These are phyloP conservation scores for Microcebus ravelobensis DNA, from an alignment of 2,113 vertebrate genomes.

Conservation along the genomic window DNA sequence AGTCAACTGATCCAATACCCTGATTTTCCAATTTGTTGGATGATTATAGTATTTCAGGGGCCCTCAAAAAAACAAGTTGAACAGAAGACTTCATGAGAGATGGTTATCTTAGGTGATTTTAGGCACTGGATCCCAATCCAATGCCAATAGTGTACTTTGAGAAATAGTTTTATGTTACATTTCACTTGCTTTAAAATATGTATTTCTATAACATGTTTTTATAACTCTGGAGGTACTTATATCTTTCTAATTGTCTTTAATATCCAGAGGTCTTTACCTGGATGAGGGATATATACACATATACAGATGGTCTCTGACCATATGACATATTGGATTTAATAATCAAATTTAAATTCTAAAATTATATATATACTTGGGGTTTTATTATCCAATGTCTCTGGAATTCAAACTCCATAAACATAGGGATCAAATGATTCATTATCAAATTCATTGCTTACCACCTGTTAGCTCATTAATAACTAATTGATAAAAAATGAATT, in stretches of 20 bases:
- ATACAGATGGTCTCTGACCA: neutral
- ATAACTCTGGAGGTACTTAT: neutral
- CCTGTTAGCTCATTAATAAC: neutral
- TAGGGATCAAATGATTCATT: neutral
- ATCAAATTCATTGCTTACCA: neutral
- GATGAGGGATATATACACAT: neutral
- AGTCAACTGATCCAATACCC: neutral
- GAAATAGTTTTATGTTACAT: neutral
- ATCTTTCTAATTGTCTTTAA: neutral
- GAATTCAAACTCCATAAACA: neutral
- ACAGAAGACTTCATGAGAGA: neutral
- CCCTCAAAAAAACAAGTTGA: neutral
- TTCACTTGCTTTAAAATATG: neutral
- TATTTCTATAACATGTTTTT: neutral
- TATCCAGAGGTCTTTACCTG: neutral
- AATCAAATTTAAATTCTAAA: slow-evolving; percentile 43
- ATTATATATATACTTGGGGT: neutral
- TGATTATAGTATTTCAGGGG: neutral
- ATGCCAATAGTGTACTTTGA: neutral
- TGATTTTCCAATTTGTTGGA: neutral
- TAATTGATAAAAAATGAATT: neutral
- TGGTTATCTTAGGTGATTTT: neutral
- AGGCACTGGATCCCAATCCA: neutral
- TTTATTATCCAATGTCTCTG: neutral
- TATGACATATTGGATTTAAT: neutral